phyloP scores from a whole-genome alignment of 2,113 vertebrate species.

The Artemisiospiza belli region DNA sequence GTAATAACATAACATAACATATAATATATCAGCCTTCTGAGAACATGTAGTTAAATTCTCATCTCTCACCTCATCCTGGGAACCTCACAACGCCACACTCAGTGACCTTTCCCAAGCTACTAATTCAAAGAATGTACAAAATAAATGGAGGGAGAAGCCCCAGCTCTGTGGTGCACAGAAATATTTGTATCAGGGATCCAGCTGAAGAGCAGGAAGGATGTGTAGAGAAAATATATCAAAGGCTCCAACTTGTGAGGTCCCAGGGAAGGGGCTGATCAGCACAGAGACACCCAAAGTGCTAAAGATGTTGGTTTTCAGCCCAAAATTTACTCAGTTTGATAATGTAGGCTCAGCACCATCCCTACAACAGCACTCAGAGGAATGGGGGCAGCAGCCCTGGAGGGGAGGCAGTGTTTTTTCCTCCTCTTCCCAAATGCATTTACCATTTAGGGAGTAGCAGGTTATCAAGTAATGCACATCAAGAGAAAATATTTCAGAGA shows the following conservation, averaged over 20 bases:
- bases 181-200: background rate
- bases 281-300: background rate
- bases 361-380: rapidly evolving
- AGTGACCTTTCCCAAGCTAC: background rate
- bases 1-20: no score
- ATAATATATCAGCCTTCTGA: no score
- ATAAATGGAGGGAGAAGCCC: background rate
- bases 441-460: background rate
- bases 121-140: background rate
- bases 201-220: background rate
- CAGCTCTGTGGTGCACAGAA: background rate
- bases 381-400: background rate
- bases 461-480: background rate
- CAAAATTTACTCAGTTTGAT: background rate
- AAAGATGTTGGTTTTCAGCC: background rate
- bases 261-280: background rate
- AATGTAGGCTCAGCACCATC: background rate
- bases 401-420: background rate
- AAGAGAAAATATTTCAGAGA: background rate
- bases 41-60: no score
- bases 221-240: background rate
- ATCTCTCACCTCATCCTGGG: no score
- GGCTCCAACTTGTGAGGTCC: background rate
- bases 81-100: background rate
- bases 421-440: background rate